These are phyloP conservation scores for Aeoliscus strigatus DNA, from an alignment of 2,797 vertebrate species.

Conservation along the genomic window DNA sequence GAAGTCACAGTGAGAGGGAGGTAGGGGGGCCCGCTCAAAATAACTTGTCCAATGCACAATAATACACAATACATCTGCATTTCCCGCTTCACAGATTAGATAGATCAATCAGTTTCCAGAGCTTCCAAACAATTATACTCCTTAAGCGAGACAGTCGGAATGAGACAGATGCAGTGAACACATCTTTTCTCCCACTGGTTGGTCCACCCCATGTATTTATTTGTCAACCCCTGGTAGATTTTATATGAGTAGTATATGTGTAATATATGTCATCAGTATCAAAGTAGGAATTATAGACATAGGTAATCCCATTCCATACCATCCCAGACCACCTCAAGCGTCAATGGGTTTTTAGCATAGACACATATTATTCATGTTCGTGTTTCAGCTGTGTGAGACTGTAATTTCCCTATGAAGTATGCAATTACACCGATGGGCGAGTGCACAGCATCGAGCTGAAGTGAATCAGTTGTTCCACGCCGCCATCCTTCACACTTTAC, in stretches of 20 bases:
- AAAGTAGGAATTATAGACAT: slow-evolving; percentile 6
- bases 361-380: not conserved
- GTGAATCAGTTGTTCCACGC: slow-evolving; percentile 2
- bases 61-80: slow-evolving; percentile 68
- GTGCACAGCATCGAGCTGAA: slow-evolving; percentile 12
- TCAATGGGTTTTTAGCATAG: slow-evolving; percentile 6
- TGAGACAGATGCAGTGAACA: slow-evolving; percentile 27
- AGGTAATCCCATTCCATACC: too few relatives aligned
- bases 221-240: slow-evolving; percentile 15
- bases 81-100: slow-evolving; percentile 61
- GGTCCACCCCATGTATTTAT: slow-evolving; percentile 14
- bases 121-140: slow-evolving; percentile 47
- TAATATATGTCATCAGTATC: slow-evolving; percentile 16
- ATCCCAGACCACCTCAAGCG: too few relatives aligned
- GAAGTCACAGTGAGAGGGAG: slow-evolving; percentile 66
- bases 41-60: slow-evolving; percentile 57
- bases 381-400: slow-evolving; percentile 9
- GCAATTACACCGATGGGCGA: slow-evolving; percentile 9
- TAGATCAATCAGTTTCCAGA: slow-evolving; percentile 52
- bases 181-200: not conserved
- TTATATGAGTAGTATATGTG: too few relatives aligned
- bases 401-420: slow-evolving; percentile 2
- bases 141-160: slow-evolving; percentile 28
- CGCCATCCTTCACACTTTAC: slow-evolving; percentile 15
- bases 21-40: slow-evolving; percentile 60